Evolutionary conservation across 64 coral and sea anemone species (phyloP).

Genomic region (Montipora sp.): DNA sequence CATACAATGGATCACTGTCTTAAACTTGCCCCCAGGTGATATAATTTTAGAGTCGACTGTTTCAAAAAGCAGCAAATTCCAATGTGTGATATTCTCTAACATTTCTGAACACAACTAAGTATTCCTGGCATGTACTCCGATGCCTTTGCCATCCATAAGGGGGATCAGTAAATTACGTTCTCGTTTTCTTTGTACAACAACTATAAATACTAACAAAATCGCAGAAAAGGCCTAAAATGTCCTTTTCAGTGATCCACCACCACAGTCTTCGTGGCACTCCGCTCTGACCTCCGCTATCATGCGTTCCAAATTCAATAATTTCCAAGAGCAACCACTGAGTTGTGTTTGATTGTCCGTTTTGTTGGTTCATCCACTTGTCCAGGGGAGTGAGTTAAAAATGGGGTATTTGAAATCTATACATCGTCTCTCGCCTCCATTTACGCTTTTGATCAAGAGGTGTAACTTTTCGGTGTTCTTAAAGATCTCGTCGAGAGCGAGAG

Average conservation of each 20-base stretch:
- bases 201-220: not conserved
- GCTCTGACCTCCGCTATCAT: not conserved
- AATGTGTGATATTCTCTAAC: not conserved
- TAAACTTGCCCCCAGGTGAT: conserved; percentile 1
- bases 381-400: not conserved
- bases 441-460: not conserved
- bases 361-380: not conserved
- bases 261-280: not conserved
- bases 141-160: not conserved
- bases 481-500: conserved; percentile 37
- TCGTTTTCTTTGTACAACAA: not conserved
- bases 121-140: too few species aligned
- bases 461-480: not conserved
- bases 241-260: not conserved
- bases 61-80: not conserved
- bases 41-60: not conserved
- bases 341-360: not conserved
- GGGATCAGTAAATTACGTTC: not conserved
- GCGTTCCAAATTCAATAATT: not conserved
- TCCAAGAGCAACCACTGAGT: not conserved
- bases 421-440: not conserved
- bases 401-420: not conserved
- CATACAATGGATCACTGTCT: conserved; percentile 16
- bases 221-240: not conserved
- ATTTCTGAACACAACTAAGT: conserved; percentile 4